Evolutionary conservation across 2,113 vertebrate genomes (phyloP), one percentile per base, ranked within the genome.

Genomic region (Ctenodactylus gundi): DNA sequence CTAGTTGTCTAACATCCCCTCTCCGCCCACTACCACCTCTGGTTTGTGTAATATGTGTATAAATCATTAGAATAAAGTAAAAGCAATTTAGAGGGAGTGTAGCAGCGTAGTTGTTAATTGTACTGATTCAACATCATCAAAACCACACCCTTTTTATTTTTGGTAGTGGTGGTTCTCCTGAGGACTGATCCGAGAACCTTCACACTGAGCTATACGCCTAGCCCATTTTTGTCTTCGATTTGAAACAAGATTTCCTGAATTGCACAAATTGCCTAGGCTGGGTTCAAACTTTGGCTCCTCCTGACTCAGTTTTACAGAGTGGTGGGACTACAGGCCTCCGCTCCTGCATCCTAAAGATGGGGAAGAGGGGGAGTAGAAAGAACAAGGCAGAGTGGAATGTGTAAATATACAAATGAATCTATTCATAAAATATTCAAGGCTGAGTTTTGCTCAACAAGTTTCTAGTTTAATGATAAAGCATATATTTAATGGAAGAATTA

Each of bases 401-500:
- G 2, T 12, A 70, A 12, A 60, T n/a, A 57, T 31, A n/a, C 72
- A 25, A 29, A 67, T n/a, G 39, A 84, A 85, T 34, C 0, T 70
- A 46, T 73, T 80, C 55, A 64, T 53, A 72, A 55, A 58, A 90
- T 92, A 64, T 25, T 86, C 67, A 75, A 51, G 51, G 18, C 46
- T 95, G 62, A 34, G 29, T 91, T 72, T 27, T 51, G 36, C 94
- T 92, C 57, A 78, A 11, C 7, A 14, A 88, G 46, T 91, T 4
- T 75, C 31, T 91, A 80, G 73, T 78, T 76, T 8, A 75, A 20
- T 57, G 53, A 93, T 75, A 18, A 57, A n/a, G 7, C 9, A 6
- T 72, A 58, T 78, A 53, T 94, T 93, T 94, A 80, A 83, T 86
- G 84, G 68, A 73, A 83, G 57, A 80, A 87, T 75, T 78, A 91